Evolutionary conservation across 2,888 invertebrate species (phyloP).

Genomic region (Chironomus riparius): DNA sequence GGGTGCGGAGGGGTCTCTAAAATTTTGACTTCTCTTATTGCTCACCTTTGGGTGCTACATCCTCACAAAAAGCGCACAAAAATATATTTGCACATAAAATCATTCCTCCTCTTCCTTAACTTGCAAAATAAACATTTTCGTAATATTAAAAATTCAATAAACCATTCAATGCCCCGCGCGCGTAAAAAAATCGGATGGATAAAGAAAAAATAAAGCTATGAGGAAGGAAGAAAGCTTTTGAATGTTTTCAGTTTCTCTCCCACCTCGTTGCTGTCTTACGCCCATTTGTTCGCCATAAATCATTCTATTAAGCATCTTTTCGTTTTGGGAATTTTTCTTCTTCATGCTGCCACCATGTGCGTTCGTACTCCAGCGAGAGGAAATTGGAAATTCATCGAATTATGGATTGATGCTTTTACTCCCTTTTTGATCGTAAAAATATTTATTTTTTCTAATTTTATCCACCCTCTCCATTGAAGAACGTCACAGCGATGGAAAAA

Average conservation of each 20-base stretch:
- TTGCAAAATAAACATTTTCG: background rate
- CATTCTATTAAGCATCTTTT: conserved; percentile 1
- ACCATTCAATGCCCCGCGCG: background rate
- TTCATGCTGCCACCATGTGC: too few species aligned
- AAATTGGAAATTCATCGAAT: background rate
- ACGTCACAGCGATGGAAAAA: too few species aligned
- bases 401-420: background rate
- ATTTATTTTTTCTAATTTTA: too few species aligned
- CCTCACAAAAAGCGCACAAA: background rate
- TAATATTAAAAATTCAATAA: conserved; percentile 8
- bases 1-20: too few species aligned
- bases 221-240: background rate
- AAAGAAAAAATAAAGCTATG: too few species aligned
- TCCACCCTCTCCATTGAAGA: too few species aligned
- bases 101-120: background rate
- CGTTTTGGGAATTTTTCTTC: too few species aligned
- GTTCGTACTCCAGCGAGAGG: background rate
- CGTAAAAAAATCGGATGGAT: background rate
- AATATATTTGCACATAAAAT: too few species aligned
- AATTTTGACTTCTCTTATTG: too few species aligned
- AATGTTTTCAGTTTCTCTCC: background rate
- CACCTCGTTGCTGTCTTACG: background rate
- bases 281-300: background rate
- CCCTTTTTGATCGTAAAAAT: too few species aligned
- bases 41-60: too few species aligned